Evolutionary conservation across 2,113 vertebrate genomes (phyloP), one percentile per base, ranked within the genome.

Genomic region (Sarotherodon lohbergeri): DNA sequence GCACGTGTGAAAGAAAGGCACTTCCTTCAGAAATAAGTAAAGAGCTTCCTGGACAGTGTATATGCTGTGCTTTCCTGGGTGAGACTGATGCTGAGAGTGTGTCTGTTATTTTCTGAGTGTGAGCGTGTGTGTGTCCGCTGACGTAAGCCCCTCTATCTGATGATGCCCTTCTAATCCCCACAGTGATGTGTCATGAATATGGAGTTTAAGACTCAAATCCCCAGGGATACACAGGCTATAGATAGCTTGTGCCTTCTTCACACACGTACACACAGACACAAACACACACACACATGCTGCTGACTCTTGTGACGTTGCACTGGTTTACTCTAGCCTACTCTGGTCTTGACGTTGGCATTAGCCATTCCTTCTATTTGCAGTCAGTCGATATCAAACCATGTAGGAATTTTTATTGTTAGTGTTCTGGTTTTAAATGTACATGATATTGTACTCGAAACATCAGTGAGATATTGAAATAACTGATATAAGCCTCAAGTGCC

Each of bases 101-200:
- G 59, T 59, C 55, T 80, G 82, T 89, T 82, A 66, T 86, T 93
- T 71, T 90, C 39, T 91, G 19, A 79, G 48, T 83, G 59, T 61
- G 84, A 5, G 81, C 16, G 43, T 82, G 86, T 81, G 84, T 88
- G 85, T 32, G 87, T 50, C 41, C 82, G 88, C 90, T 95, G 94
- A 95, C 93, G 94, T 96, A 95, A 95, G 91, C 90, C 90, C 89
- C 93, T 95, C 96, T 97, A 96, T 97, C 97, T 97, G 96, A 96
- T 95, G 95, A 97, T 96, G 96, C 96, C 94, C 95, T 96, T 95
- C 95, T 97, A 98, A 97, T 97, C 96, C 93, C 34, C 93, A 96
- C 96, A 97, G 96, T 96, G 97, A 96, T 97, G 94, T 96, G 97
- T 97, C 97, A 97, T 95, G 96, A 97, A 97, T 97, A 97, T 97